Evolutionary conservation across 1,140 invertebrate species (phyloP).

Genomic region (Neodiprion pinetum): DNA sequence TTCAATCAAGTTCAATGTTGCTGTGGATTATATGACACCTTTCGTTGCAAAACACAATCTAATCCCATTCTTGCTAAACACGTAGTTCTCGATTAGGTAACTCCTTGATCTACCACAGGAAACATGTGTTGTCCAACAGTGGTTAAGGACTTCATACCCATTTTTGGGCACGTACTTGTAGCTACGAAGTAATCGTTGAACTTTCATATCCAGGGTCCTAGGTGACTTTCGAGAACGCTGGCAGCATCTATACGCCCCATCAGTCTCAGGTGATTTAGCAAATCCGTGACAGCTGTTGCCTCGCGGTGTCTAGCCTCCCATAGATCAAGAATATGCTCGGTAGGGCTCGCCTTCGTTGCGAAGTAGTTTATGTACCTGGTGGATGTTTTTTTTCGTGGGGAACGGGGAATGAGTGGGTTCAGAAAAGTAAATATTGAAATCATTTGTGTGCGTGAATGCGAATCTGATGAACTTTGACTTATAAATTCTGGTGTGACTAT

Average conservation of each 20-base stretch:
- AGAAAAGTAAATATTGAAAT: not conserved
- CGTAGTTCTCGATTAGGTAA: too few relatives aligned
- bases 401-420: not conserved
- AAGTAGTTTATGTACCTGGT: slow-evolving; percentile 88
- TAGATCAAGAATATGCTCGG: slow-evolving; percentile 88
- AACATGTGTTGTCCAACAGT: too few relatives aligned
- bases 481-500: not conserved
- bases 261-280: slow-evolving; percentile 81
- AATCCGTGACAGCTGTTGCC: slow-evolving; percentile 78
- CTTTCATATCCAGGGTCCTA: slow-evolving; percentile 62
- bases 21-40: too few relatives aligned
- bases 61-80: too few relatives aligned
- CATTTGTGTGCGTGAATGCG: not conserved
- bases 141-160: too few relatives aligned
- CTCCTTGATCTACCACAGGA: too few relatives aligned
- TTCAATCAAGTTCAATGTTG: too few relatives aligned
- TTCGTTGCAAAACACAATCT: too few relatives aligned
- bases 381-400: not conserved
- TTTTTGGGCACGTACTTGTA: not conserved
- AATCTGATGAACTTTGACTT: not conserved
- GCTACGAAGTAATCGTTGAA: not conserved
- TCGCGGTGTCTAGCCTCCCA: slow-evolving; percentile 88
- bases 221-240: slow-evolving; percentile 78
- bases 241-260: slow-evolving; percentile 88
- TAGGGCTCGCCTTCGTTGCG: slow-evolving; percentile 88